Percentiles rank a stretch among this genome's conserved stretches.
phyloP scores from a whole-genome alignment of 2,888 invertebrate genomes.

The Aphelenchoides bicaudatus region DNA sequence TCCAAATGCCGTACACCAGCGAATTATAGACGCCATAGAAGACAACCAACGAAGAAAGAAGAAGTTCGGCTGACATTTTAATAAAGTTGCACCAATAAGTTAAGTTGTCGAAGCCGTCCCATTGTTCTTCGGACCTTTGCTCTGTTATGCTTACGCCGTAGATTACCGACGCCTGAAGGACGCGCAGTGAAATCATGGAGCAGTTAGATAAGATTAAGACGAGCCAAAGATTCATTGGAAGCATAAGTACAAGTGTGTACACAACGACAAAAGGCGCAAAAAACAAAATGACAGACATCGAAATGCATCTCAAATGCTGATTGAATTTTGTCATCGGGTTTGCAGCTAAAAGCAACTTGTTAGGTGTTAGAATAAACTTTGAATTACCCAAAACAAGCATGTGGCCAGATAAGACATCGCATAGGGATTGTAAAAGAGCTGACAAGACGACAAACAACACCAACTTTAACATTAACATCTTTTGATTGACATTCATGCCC shows the following conservation, averaged over 20 bases:
- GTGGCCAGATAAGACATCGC: slow-evolving; percentile 65
- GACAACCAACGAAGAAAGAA: slow-evolving; percentile 66
- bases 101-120: slow-evolving; percentile 65
- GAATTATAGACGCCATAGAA: slow-evolving; percentile 62
- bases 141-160: slow-evolving; percentile 65
- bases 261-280: slow-evolving; percentile 38
- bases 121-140: slow-evolving; percentile 61
- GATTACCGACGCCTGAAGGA: slow-evolving; percentile 64
- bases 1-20: slow-evolving; percentile 39
- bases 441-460: slow-evolving; percentile 66
- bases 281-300: slow-evolving; percentile 38
- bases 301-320: slow-evolving; percentile 42
- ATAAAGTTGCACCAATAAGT: slow-evolving; percentile 64
- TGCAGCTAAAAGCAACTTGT: too few relatives aligned
- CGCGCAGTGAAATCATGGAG: slow-evolving; percentile 64
- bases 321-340: slow-evolving; percentile 37
- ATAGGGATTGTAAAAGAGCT: slow-evolving; percentile 66
- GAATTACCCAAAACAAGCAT: slow-evolving; percentile 64
- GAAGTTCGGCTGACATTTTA: slow-evolving; percentile 64
- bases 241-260: slow-evolving; percentile 16
- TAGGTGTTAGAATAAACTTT: too few relatives aligned
- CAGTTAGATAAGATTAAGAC: slow-evolving; percentile 64
- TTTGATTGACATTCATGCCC: slow-evolving; percentile 64
- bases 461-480: slow-evolving; percentile 65
- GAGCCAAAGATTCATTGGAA: slow-evolving; percentile 17